Evolutionary conservation across 1,140 invertebrate species (phyloP), one percentile per base, ranked within the genome.

Genomic region (Octopus sinensis): DNA sequence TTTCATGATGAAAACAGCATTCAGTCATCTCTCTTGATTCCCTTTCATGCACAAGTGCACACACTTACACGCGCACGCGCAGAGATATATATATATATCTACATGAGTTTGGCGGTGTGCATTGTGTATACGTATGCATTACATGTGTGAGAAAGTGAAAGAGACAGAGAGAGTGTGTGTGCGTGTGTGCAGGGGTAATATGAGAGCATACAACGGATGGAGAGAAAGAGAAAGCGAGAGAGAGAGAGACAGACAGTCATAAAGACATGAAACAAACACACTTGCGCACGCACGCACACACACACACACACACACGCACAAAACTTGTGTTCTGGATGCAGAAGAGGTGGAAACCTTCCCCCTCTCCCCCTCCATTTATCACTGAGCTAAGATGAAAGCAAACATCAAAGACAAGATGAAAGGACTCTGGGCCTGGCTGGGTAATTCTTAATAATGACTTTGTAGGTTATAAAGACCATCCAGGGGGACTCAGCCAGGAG

Each of bases 371-470:
- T 12, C 9, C 9, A 17, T 62, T 62, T 62, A 62, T 62, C 75
- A 23, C 75, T 51, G 75, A 77, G 6, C 76, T 17, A 13, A 77
- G 76, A 77, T 77, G 76, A 77, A 77, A 77, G 76, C 76, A 17
- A 17, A 77, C 76, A 52, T 77, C 76, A 77, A 77, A 77, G 76
- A 51, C 30, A 43, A 77, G 76, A 77, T 77, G 43, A 77, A 77
- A 77, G 75, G 52, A 51, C 30, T 77, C 7, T 77, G 52, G 76
- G 76, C 30, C 52, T 51, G 52, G 76, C 43, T 51, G 76, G 30
- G 76, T 43, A 77, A 77, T 77, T 51, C 76, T 6, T 77, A 30
- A 51, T 77, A 77, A 77, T 77, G 76, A 51, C 76, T 77, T 30
- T 77, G 52, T 77, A 77, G 23, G 52, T 77, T 43, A 77, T 51